Evolutionary conservation across 2,113 vertebrate species (phyloP), one percentile per base, ranked within the genome.

Genomic region (Proterorhinus semilunaris): DNA sequence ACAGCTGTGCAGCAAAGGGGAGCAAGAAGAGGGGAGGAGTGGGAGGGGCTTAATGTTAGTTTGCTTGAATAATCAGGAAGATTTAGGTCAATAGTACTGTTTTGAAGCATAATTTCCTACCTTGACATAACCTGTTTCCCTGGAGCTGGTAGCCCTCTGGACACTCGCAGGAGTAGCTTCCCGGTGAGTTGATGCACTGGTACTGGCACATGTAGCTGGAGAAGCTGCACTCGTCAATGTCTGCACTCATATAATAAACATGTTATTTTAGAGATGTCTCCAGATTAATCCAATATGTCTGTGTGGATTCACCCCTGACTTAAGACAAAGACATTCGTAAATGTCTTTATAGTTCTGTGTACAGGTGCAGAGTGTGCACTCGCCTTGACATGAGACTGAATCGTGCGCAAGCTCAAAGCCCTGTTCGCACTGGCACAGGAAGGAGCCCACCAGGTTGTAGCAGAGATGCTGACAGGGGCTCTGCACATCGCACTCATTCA

Each of bases 101-200:
- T 54, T 21, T 16, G 10, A 21, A 48, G 36, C 45, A 36, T 27
- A 16, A 8, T 53, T 43, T n/a, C 16, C 53, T 91, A 98, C 96
- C 96, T 89, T 98, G 95, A 86, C 96, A 98, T 48, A 94, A 91
- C 84, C 95, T 93, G 79, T 92, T 92, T 86, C 94, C 93, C 44
- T 95, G 93, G 68, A 97, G 93, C 77, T 97, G 95, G 86, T 98
- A 98, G 75, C 96, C 96, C 42, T 96, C 95, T 3, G 96, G 96
- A 76, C 96, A 98, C 79, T 94, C 87, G 2, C 96, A 98, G 0
- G 94, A 93, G 85, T 95, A 98, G 78, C 94, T 94, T 46, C 96
- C 96, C 61, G 95, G 95, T 79, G 90, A 94, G 16, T 98, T 98
- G 59, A 96, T 91, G 85, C 96, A 98, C 53, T 97, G 95, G 78